Evolutionary conservation across 2,797 vertebrate genomes (phyloP), one percentile per base, ranked within the genome.

Genomic region (Pseudopleuronectes americanus): DNA sequence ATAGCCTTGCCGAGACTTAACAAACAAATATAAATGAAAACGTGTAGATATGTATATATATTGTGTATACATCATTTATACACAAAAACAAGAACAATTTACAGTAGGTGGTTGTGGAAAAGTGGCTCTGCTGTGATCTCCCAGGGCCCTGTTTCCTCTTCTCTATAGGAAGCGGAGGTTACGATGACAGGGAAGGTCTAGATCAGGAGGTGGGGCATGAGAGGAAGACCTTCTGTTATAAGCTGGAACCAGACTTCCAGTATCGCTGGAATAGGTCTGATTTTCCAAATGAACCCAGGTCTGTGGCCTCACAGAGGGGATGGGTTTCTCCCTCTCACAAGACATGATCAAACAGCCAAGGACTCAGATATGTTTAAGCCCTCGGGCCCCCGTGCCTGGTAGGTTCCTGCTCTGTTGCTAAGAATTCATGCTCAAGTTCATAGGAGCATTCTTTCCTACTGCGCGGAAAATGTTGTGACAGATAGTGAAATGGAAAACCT

Each of bases 391-490:
- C 1, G 0, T 57, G 22, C 55, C 57, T 68, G 28, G 13, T 53
- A 49, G 68, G 41, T 41, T 75, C 49, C 51, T 48, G 41, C 64
- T 74, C 72, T 19, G 41, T 71, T 88, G 87, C 58, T 59, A 21
- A 74, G 57, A 84, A 84, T 83, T 85, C 61, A 70, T 64, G 57
- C 76, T 68, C 16, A 7, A 73, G 23, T 62, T 81, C 61, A 62
- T 68, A n/a, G 0, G 14, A 62, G 31, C 26, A 48, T 71, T 74
- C 81, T 48, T 72, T 68, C 67, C 79, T 51, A 8, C 60, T 57
- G 9, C 74, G 73, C 85, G 90, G 86, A 91, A 91, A 87, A 83
- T 89, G 60, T 81, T 43, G 36, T 59, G 71, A 73, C 69, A 53
- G 84, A 88, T 76, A 33, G 82, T 71, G 68, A 26, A 83, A 64